phyloP scores from a whole-genome alignment of 2,113 vertebrate genomes.

The Arenaria interpres region DNA sequence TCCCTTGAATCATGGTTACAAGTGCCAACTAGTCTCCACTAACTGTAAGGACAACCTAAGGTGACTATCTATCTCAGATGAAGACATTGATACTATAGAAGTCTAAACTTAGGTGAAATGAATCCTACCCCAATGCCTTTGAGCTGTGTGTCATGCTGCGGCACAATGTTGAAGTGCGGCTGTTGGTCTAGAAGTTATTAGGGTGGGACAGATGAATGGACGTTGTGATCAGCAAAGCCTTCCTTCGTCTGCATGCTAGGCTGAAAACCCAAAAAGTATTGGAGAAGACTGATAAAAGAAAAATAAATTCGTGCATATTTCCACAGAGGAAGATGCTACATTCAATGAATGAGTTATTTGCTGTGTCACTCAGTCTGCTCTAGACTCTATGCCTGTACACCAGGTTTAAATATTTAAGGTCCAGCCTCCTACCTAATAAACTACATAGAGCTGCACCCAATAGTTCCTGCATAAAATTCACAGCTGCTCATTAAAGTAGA shows the following conservation, averaged over 20 bases:
- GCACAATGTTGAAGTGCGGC: neutral
- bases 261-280: neutral
- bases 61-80: neutral
- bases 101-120: slow-evolving; percentile 48
- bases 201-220: neutral
- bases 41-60: slow-evolving; percentile 20
- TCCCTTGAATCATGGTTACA: neutral
- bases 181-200: neutral
- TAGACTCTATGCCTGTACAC: neutral
- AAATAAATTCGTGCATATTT: neutral
- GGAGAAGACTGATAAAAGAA: neutral
- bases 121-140: slow-evolving; percentile 7
- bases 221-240: neutral
- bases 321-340: neutral
- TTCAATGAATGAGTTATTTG: neutral
- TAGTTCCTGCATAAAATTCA: neutral
- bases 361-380: neutral
- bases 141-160: neutral
- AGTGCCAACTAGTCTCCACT: slow-evolving; percentile 12
- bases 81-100: neutral
- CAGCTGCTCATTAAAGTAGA: neutral
- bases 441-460: neutral
- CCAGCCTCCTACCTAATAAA: neutral
- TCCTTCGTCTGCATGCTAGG: neutral
- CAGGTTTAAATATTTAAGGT: neutral